Percentiles rank a stretch among this genome's conserved stretches.
These are phyloP conservation scores for Crotalus viridis DNA, from an alignment of 2,113 vertebrate species.

Conservation along the genomic window DNA sequence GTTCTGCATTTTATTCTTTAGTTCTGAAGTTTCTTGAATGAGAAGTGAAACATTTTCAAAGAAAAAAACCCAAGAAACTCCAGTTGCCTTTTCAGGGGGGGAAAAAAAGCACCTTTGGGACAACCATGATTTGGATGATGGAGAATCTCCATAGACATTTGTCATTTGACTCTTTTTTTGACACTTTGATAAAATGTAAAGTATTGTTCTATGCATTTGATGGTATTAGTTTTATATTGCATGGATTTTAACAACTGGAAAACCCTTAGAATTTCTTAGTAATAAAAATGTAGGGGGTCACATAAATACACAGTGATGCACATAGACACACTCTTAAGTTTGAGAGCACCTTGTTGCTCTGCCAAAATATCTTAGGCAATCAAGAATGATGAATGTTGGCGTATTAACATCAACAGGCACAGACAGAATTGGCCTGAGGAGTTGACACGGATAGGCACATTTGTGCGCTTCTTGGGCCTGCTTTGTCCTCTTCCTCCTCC, in stretches of 20 bases:
- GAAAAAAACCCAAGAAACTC: no score
- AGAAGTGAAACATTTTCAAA: no score
- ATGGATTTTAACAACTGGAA: background rate
- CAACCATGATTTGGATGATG: no score
- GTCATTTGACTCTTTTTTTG: no score
- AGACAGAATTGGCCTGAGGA: background rate
- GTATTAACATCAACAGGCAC: background rate
- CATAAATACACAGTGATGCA: background rate
- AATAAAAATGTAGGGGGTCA: background rate
- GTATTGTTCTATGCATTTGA: background rate
- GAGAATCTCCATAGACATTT: no score
- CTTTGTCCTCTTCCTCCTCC: background rate
- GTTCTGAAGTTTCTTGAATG: no score
- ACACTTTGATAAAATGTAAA: background rate
- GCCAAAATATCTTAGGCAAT: background rate
- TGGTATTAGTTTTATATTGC: background rate
- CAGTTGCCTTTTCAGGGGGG: no score
- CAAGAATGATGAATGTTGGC: background rate
- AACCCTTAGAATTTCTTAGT: background rate
- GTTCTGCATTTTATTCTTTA: background rate
- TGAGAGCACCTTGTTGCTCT: background rate
- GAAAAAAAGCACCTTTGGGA: no score
- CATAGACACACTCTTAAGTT: background rate
- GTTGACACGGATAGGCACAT: background rate
- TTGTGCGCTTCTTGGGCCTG: background rate